Base-by-base conservation (phyloP, 2,113 vertebrate genomes). In the Rissa tridactyla region DNA sequence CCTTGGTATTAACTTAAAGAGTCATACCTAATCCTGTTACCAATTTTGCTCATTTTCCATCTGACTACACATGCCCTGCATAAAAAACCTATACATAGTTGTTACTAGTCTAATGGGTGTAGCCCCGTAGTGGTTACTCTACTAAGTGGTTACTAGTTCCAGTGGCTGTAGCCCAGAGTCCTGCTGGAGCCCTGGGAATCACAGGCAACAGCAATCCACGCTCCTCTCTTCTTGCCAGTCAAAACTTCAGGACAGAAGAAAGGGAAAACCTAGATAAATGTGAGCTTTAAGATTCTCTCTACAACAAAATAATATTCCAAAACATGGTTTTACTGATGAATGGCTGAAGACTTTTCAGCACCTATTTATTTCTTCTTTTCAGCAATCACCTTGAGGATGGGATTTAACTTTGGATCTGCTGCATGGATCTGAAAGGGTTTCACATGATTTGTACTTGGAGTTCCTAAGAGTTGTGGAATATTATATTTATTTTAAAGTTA, bases 401-500 rank as follows among this genome's bases (percentile, higher is more conserved):
- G 10, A 81, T 73, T 92, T 90, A 90, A 49, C 12, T 78, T 55
- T 36, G 58, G 54, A 80, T 62, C n/a, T 83, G 44, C 44, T 60
- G 29, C 44, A 47, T 15, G 27, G 20, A 55, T 81, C 51, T 78
- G 76, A 96, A 91, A 88, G 80, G 27, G 42, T 83, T 88, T 86
- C 38, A 68, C 15, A 23, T 3, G 3, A 70, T 70, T 84, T 76
- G 20, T 58, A 46, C 46, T 81, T 70, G 38, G 54, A 79, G 51
- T 38, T 83, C 26, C 55, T 70, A 62, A 81, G 11, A 60, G n/a
- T 44, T 82, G 13, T 32, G 42, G 22, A 46, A 75, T 20, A 11
- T 55, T 64, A 23, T 49, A 54, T 89, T 88, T 82, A 92, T 86
- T 72, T 84, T 90, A 75, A 81, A 88, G 72, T 40, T 92, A 75